phyloP scores from a whole-genome alignment of 92 coral and sea anemone species.

The Epizoanthus rinbou region DNA sequence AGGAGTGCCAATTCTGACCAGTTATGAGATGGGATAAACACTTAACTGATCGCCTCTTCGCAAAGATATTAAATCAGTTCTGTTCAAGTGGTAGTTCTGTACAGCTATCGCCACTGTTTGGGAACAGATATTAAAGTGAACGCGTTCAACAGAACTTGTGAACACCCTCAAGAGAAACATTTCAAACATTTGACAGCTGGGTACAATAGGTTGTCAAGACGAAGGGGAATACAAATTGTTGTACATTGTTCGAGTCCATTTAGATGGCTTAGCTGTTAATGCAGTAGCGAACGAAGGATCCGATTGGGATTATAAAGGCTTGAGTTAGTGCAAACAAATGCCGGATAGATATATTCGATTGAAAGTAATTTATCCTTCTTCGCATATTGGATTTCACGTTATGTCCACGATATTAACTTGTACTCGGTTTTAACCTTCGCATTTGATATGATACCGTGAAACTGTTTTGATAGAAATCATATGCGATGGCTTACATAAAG shows the following conservation, averaged over 20 bases:
- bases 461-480: slow-evolving; percentile 10
- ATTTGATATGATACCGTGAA: background rate
- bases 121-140: slow-evolving; percentile 8
- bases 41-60: slow-evolving; percentile 1
- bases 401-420: background rate
- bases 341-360: slow-evolving; percentile 10
- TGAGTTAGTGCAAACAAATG: slow-evolving; percentile 27
- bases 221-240: slow-evolving; percentile 40
- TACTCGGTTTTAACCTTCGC: background rate
- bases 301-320: slow-evolving; percentile 42
- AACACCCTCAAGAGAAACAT: slow-evolving; percentile 38
- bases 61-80: background rate
- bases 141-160: slow-evolving; percentile 20
- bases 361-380: background rate
- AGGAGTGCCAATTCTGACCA: background rate
- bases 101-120: slow-evolving; percentile 6
- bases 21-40: slow-evolving; percentile 21
- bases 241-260: slow-evolving; percentile 45
- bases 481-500: background rate
- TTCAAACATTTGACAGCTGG: slow-evolving; percentile 39
- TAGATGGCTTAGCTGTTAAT: slow-evolving; percentile 42
- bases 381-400: background rate
- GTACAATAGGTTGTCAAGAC: slow-evolving; percentile 37
- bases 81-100: slow-evolving; percentile 21
- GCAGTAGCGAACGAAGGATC: slow-evolving; percentile 38